Evolutionary conservation across 2,888 invertebrate genomes (phyloP).

Genomic region (Hydrotaea cyrtoneurina): DNA sequence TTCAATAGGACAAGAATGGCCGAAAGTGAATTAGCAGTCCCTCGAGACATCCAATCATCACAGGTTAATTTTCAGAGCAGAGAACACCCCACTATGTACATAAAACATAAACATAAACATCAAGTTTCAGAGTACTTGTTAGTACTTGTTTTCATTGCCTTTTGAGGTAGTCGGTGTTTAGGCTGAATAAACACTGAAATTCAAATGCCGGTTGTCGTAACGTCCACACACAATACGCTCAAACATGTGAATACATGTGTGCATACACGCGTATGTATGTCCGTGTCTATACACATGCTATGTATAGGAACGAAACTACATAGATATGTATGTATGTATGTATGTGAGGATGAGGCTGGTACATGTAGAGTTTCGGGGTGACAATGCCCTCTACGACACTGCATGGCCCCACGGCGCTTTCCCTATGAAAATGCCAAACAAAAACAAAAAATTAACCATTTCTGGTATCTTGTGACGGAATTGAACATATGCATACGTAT

Average conservation of each 20-base stretch:
- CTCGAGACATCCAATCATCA: constrained; percentile 3
- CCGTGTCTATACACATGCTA: too few species aligned
- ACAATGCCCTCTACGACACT: too few species aligned
- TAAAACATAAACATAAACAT: not conserved
- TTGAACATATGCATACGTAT: too few species aligned
- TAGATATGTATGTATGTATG: not conserved
- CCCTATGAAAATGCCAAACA: too few species aligned
- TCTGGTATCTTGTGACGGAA: too few species aligned
- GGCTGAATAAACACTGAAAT: not conserved
- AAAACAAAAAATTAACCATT: too few species aligned
- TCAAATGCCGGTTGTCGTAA: not conserved
- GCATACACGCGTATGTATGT: not conserved
- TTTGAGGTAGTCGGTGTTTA: not conserved
- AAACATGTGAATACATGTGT: not conserved
- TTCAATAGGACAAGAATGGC: not conserved
- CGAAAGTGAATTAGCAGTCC: not conserved
- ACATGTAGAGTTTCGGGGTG: not conserved
- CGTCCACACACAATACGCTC: too few species aligned
- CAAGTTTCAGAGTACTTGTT: not conserved
- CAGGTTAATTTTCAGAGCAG: not conserved
- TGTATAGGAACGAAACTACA: too few species aligned
- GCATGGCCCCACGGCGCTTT: too few species aligned
- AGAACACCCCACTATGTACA: not conserved
- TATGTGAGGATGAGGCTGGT: not conserved
- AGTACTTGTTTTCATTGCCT: not conserved